These are phyloP conservation scores for Alces alces DNA, from an alignment of 2,113 vertebrate species.

Conservation along the genomic window DNA sequence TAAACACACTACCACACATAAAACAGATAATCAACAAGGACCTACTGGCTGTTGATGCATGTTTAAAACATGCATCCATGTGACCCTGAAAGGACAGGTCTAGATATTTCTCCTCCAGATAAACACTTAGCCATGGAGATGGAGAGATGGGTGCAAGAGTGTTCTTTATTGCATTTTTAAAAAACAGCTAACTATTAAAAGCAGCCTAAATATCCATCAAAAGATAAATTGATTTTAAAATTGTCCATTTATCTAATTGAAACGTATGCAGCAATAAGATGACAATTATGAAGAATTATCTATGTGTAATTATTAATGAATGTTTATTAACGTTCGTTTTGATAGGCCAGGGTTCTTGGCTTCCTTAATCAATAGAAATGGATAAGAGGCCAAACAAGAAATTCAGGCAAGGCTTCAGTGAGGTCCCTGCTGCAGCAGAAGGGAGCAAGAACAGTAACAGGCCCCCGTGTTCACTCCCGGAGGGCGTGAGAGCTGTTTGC, in stretches of 20 bases:
- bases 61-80: neutral
- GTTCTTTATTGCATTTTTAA: fast-evolving
- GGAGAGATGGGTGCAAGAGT: fast-evolving
- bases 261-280: neutral
- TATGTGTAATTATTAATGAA: fast-evolving
- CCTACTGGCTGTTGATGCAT: neutral
- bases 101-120: neutral
- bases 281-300: too few species aligned
- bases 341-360: neutral
- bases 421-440: neutral
- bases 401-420: neutral
- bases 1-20: neutral
- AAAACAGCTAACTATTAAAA: neutral
- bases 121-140: fast-evolving
- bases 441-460: neutral
- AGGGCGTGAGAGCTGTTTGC: neutral
- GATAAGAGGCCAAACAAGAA: neutral
- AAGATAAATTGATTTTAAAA: neutral
- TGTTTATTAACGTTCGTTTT: neutral
- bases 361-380: neutral
- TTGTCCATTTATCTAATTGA: too few species aligned
- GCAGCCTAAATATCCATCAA: neutral
- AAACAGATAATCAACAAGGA: neutral
- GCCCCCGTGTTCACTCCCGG: neutral
- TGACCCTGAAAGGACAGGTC: neutral